These are phyloP conservation scores for Propithecus perrieri DNA, from an alignment of 2,797 vertebrate species.

Conservation along the genomic window DNA sequence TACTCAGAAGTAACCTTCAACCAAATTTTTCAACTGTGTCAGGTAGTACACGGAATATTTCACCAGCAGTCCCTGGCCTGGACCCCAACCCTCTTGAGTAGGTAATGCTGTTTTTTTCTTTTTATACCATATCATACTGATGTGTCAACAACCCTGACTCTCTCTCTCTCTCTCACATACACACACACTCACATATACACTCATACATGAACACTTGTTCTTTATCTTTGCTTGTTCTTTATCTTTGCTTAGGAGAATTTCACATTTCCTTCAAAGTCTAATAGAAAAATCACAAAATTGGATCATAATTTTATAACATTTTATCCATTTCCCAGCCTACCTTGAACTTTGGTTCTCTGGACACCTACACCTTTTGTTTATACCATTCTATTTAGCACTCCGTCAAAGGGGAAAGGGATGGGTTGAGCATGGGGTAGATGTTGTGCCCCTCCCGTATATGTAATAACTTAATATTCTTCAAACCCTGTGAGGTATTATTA, in stretches of 20 bases:
- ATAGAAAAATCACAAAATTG: background rate
- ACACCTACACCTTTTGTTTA: background rate
- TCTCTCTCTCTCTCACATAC: too few species aligned
- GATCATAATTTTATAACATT: background rate
- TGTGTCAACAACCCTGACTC: background rate
- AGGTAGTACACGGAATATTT: rapidly evolving
- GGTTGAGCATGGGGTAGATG: too few species aligned
- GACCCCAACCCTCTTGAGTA: background rate
- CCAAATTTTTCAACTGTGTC: background rate
- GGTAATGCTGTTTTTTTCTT: background rate
- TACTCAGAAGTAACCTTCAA: background rate
- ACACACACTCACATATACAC: background rate
- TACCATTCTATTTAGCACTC: rapidly evolving
- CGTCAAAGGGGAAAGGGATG: background rate
- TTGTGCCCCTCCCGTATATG: rapidly evolving
- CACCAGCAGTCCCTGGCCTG: too few species aligned
- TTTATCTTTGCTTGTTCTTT: background rate
- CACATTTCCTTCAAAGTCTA: background rate
- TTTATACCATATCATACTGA: too few species aligned
- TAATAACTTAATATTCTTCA: background rate
- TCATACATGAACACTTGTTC: background rate
- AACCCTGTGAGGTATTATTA: background rate
- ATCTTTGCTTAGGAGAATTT: background rate
- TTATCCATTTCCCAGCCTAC: too few species aligned
- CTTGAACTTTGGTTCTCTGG: background rate